A percentile compares a stretch with the other conserved stretches of the same genome.
These are phyloP conservation scores for Blera fallax DNA, from an alignment of 2,888 invertebrate species.

Conservation along the genomic window DNA sequence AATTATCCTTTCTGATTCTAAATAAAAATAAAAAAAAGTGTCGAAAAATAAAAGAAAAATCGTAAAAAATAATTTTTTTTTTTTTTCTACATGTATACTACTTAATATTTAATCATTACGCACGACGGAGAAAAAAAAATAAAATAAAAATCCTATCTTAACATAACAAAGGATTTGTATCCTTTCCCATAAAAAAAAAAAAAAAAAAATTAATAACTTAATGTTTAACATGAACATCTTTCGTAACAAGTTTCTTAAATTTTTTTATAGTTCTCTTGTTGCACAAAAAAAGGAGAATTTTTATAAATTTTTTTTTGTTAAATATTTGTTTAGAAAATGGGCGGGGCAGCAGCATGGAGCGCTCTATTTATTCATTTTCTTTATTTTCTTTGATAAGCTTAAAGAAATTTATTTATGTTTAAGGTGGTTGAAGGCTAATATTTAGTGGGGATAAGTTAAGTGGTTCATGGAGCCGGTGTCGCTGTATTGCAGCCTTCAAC, in stretches of 20 bases:
- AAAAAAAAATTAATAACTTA: constrained; percentile 58
- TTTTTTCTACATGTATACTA: constrained; percentile 42
- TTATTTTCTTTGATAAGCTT: constrained; percentile 12
- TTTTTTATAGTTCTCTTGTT: constrained; percentile 28
- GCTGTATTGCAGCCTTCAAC: constrained; percentile 92
- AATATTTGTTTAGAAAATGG: constrained; percentile 19
- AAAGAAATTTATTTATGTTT: neutral
- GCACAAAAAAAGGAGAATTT: constrained; percentile 16
- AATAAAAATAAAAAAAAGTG: constrained; percentile 12
- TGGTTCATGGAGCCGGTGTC: constrained; percentile 84
- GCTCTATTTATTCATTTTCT: constrained; percentile 2
- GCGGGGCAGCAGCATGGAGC: constrained; percentile 30
- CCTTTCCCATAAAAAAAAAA: constrained; percentile 48
- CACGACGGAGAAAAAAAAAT: constrained; percentile 33
- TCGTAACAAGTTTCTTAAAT: constrained; percentile 41
- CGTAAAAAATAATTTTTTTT: constrained; percentile 5
- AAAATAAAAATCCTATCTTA: constrained; percentile 46
- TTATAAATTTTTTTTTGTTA: neutral
- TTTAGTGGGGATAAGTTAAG: neutral
- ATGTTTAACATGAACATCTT: constrained; percentile 48
- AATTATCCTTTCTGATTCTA: constrained; percentile 53
- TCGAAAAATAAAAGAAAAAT: constrained; percentile 16
- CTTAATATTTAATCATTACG: constrained; percentile 52
- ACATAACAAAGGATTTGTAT: constrained; percentile 37
- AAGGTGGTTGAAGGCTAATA: constrained; percentile 53